Base-by-base conservation (phyloP, 2,113 vertebrate genomes). In the Prinia subflava region DNA sequence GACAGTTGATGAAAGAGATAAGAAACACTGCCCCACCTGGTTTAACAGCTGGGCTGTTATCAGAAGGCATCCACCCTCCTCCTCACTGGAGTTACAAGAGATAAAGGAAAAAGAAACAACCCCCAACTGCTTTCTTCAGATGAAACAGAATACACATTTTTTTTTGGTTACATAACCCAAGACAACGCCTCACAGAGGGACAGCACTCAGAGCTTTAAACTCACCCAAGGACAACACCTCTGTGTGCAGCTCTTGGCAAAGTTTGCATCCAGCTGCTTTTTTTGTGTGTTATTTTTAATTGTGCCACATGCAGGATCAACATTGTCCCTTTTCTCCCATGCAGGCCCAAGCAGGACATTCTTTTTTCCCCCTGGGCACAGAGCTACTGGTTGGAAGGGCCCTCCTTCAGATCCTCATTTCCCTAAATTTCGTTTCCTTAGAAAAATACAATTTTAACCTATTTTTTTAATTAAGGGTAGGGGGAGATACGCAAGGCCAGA, bases 321-420 rank as follows among this genome's bases (percentile, higher is more conserved):
- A 27, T 19, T 25, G 28, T 12, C 24, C 10, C 37, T 41, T 37
- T 74, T 30, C 20, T 56, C 30, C 14, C 1, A 1, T 5, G 25
- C 9, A 10, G 31, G 10, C 5, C 78, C 31, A 13, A 41, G 53
- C 44, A 37, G 50, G 37, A 24, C 0, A 1, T 50, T n/a, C n/a
- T 2, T 0, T 2, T 23, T 55, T 13, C 6, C 4, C 35, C 41
- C 35, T 33, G 22, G 35, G 44, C 44, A 19, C 30, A 18, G 37
- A 68, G 59, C 21, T 74, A 1, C 24, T 30, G 56, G 39, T 17
- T 55, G 49, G 49, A 24, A 63, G 2, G 1, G 70, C 4, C 13
- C n/a, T 49, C 62, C 47, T 55, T 28, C 44, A 9, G 5, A 15
- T 41, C 9, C 21, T 15, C 8, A 30, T 60, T 60, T 76, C 50